Evolutionary conservation across 2,888 invertebrate genomes (phyloP), one percentile per base, ranked within the genome.

Genomic region (Petrolisthes manimaculis): DNA sequence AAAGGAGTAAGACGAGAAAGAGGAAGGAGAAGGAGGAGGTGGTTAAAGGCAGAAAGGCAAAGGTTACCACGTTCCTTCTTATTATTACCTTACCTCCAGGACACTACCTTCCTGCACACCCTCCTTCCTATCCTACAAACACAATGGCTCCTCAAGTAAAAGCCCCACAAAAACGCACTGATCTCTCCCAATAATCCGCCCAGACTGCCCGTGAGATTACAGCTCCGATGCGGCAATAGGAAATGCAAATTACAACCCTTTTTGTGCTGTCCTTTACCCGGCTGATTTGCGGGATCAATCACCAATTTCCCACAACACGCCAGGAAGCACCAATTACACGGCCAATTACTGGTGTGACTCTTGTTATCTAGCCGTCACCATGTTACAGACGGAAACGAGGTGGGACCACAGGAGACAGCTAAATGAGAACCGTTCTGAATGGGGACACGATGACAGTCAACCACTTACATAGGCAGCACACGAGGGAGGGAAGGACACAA

Each of bases 231-330:
- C 61, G 54, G 67, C 67, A 82, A 77, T 86, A 82, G 81, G 86
- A 86, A 54, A 86, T 86, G 86, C 86, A 86, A 82, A 86, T 86
- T 82, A 77, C 86, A 37, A 24, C 82, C 67, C 86, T 82, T 86
- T 86, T 86, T 86, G 86, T 86, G 86, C n/a, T 37, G 8, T 37
- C 75, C 81, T 74, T 81, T 80, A 86, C 75, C 82, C 81, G 56
- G 12, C n/a, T 51, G 37, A 53, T 78, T 24, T 53, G 78, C 61
- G 79, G 21, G 67, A 14, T 37, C 81, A 81, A 81, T 81, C 81
- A 71, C 74, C 75, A 53, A 67, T 53, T 56, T 83, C 77, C 86
- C 74, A 75, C 77, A 37, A 77, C 61, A 71, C 74, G 18, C 79
- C 74, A 86, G 82, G 82, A 86, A 82, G 83, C 82, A 54, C 56